Percentiles rank a stretch among this genome's conserved stretches.
phyloP scores from a whole-genome alignment of 2,888 invertebrate species.

The Lasioglossum figueresi region DNA sequence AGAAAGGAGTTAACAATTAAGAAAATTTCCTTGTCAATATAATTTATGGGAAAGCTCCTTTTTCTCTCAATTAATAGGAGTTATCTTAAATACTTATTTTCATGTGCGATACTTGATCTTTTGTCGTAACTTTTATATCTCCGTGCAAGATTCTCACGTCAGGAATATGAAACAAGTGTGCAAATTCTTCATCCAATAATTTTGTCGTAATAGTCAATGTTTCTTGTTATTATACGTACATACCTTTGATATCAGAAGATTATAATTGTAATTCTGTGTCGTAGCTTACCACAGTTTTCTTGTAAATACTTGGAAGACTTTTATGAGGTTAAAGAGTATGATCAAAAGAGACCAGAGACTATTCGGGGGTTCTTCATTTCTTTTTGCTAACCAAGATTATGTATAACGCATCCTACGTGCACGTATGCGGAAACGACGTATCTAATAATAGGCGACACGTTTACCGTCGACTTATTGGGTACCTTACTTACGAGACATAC shows the following conservation, averaged over 20 bases:
- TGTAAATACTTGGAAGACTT: neutral
- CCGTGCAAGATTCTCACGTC: neutral
- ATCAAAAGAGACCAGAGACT: conserved; percentile 13
- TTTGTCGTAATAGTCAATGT: neutral
- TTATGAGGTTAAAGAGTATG: neutral
- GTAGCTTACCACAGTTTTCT: neutral
- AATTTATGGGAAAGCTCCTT: neutral
- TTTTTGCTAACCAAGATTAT: conserved; percentile 46
- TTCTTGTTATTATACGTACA: neutral
- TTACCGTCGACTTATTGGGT: conserved; percentile 64
- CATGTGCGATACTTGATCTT: neutral
- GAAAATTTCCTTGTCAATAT: neutral
- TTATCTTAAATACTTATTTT: neutral
- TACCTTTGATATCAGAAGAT: neutral
- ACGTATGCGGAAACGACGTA: conserved; percentile 70
- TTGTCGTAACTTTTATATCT: neutral
- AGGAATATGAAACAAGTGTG: neutral
- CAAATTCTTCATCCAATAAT: neutral
- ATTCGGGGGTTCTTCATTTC: conserved; percentile 10
- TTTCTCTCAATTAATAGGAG: neutral
- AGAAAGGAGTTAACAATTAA: neutral
- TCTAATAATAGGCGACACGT: conserved; percentile 72
- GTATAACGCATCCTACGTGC: conserved; percentile 61
- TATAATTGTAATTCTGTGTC: neutral
- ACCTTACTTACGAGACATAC: conserved; percentile 57